A percentile compares a stretch with the other conserved stretches of the same genome.
phyloP scores from a whole-genome alignment of 2,888 invertebrate genomes.

The Cephus runcator region DNA sequence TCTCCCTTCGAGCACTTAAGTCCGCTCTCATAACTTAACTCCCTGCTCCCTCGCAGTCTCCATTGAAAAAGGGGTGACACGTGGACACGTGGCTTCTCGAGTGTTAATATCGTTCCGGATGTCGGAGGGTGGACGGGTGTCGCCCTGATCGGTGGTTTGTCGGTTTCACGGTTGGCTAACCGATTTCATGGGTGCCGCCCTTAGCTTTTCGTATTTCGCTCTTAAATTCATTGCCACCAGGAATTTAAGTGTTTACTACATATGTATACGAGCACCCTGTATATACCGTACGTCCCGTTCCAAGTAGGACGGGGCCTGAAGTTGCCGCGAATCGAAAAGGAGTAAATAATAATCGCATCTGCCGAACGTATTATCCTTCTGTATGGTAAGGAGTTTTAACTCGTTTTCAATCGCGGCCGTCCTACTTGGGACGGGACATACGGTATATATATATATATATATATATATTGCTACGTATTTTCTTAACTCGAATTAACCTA shows the following conservation, averaged over 20 bases:
- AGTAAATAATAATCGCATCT: no score
- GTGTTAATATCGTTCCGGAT: conserved; percentile 35
- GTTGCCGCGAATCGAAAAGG: no score
- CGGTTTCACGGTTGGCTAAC: neutral
- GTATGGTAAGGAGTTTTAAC: no score
- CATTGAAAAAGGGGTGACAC: conserved; percentile 16
- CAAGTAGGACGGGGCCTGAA: no score
- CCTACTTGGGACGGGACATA: no score
- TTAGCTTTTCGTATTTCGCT: neutral
- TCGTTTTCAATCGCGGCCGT: no score
- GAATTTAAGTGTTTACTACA: neutral
- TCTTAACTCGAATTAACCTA: no score
- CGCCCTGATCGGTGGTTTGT: neutral
- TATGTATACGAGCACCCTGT: neutral
- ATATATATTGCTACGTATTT: no score
- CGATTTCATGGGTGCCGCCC: neutral
- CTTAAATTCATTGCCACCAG: neutral
- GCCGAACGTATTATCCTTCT: no score
- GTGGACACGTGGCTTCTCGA: conserved; percentile 35
- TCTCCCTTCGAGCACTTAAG: neutral
- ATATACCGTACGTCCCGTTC: no score
- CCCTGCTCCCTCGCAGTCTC: neutral
- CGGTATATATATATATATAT: no score
- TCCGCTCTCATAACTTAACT: neutral
- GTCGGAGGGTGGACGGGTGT: neutral